A percentile compares a stretch with the other conserved stretches of the same genome.
phyloP scores from a whole-genome alignment of 2,888 invertebrate genomes.

The Malthinus flaveolus region DNA sequence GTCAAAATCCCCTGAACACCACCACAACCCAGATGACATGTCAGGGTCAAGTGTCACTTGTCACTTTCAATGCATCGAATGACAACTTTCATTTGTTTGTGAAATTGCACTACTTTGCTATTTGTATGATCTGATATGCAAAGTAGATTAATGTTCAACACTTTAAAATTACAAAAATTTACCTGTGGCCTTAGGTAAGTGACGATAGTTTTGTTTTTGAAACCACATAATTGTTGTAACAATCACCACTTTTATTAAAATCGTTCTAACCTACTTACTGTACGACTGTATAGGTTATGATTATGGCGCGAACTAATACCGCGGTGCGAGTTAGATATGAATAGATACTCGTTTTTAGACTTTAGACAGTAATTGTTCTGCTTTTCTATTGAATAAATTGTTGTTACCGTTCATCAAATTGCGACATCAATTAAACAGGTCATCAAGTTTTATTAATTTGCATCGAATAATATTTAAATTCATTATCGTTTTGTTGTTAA shows the following conservation, averaged over 20 bases:
- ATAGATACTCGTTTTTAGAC: too few species aligned
- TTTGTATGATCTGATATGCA: neutral
- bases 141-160: neutral
- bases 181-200: conserved; percentile 43
- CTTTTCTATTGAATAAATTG: neutral
- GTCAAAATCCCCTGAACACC: too few species aligned
- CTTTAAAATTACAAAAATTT: conserved; percentile 20
- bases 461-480: neutral
- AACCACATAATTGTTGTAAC: conserved; percentile 35
- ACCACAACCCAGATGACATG: too few species aligned
- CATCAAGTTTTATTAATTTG: neutral
- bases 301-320: conserved; percentile 30
- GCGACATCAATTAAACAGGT: neutral
- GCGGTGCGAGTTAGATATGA: too few species aligned
- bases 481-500: neutral
- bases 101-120: too few species aligned
- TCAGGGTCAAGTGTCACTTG: too few species aligned
- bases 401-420: neutral
- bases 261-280: neutral
- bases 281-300: conserved; percentile 27
- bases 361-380: too few species aligned
- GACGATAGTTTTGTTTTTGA: conserved; percentile 31
- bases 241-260: neutral
- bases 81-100: too few species aligned
- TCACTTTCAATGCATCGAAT: too few species aligned